Conservation (phyloP, 2,888 invertebrate genomes). For the Xylota segnis region DNA sequence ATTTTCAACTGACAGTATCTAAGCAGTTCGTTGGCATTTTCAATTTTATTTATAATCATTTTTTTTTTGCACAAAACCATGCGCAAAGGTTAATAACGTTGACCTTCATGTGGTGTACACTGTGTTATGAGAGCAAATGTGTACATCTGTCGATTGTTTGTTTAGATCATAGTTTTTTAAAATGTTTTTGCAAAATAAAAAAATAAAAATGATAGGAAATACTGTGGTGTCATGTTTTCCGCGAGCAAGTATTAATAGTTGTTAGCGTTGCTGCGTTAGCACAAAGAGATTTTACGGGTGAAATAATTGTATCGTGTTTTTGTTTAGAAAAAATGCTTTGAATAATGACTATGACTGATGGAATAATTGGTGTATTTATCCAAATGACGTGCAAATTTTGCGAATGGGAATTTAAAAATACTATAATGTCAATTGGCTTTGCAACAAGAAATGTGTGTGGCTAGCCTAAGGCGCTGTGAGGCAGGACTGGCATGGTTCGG, state of each 20-base stretch:
- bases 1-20: not conserved
- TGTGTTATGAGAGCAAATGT: not conserved
- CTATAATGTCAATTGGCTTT: too few relatives aligned
- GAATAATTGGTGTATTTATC: too few relatives aligned
- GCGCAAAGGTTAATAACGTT: conserved; percentile 18
- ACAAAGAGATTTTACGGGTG: not conserved
- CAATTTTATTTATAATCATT: not conserved
- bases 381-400: too few relatives aligned
- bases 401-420: too few relatives aligned
- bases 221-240: conserved; percentile 16
- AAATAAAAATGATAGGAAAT: not conserved
- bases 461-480: too few relatives aligned
- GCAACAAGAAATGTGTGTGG: too few relatives aligned
- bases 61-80: not conserved
- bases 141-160: conserved; percentile 14
- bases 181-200: not conserved
- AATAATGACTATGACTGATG: not conserved
- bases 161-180: not conserved
- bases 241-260: not conserved
- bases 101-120: conserved; percentile 7
- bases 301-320: not conserved
- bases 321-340: not conserved
- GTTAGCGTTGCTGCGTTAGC: not conserved
- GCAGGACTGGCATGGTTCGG: too few relatives aligned
- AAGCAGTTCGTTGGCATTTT: not conserved